A percentile compares a stretch with the other conserved stretches of the same genome.
Conservation (phyloP, 2,113 vertebrate species). For the Phaethornis superciliosus region DNA sequence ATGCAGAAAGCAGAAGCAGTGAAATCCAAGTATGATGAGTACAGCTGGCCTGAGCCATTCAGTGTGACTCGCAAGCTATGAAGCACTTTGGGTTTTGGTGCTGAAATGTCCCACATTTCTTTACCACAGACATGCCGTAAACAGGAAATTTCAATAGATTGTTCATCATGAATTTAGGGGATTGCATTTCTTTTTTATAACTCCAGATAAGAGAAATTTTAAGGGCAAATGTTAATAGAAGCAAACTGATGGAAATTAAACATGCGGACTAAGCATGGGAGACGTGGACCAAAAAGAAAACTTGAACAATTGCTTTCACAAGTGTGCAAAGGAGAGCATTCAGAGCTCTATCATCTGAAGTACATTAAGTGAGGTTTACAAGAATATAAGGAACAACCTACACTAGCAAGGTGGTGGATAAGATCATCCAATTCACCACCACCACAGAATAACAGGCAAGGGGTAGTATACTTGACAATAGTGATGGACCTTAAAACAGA, state of each 20-base stretch:
- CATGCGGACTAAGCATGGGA: accelerated
- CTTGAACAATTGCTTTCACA: background rate
- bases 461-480: background rate
- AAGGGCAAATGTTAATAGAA: background rate
- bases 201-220: background rate
- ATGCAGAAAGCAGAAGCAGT: background rate
- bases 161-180: background rate
- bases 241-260: background rate
- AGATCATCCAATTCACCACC: background rate
- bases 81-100: background rate
- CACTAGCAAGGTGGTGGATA: background rate
- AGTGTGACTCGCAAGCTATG: background rate
- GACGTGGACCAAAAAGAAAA: background rate
- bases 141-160: background rate
- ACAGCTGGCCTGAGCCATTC: background rate
- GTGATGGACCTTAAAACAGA: background rate
- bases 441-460: accelerated
- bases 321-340: background rate
- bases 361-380: background rate
- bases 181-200: background rate
- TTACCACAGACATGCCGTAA: background rate
- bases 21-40: background rate
- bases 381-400: background rate
- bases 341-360: background rate
- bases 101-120: background rate